Evolutionary conservation across 1,140 invertebrate species (phyloP).

Genomic region (Leptopilina boulardi): DNA sequence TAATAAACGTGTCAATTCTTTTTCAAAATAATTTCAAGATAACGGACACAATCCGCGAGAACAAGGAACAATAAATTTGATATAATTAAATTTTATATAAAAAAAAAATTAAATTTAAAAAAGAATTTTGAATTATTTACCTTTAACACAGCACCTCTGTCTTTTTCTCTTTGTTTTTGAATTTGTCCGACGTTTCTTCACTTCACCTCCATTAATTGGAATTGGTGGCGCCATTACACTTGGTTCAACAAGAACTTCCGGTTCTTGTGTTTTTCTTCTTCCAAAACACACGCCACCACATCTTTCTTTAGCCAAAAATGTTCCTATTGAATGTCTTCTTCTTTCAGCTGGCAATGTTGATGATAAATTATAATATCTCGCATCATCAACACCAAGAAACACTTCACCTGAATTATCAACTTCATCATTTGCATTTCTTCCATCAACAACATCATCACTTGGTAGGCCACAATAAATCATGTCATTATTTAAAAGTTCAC

Average conservation of each 20-base stretch:
- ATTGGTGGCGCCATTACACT: constrained; percentile 61
- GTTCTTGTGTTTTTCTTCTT: constrained; percentile 43
- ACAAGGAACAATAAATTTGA: not conserved
- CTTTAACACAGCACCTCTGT: constrained; percentile 54
- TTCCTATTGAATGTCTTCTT: constrained; percentile 78
- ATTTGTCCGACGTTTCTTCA: constrained; percentile 36
- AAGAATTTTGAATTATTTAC: constrained; percentile 33
- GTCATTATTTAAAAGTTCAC: constrained; percentile 71
- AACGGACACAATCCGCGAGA: not conserved
- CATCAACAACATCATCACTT: constrained; percentile 51
- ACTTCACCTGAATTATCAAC: constrained; percentile 69
- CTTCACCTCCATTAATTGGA: constrained; percentile 57
- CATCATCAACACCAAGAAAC: constrained; percentile 70
- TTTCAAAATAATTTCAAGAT: constrained; percentile 5
- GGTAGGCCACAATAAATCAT: constrained; percentile 71
- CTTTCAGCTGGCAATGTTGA: constrained; percentile 62
- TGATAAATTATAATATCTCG: constrained; percentile 76
- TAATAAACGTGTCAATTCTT: constrained; percentile 7
- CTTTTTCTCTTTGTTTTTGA: constrained; percentile 54
- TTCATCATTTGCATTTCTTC: constrained; percentile 57
- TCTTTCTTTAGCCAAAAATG: constrained; percentile 70
- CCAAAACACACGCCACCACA: constrained; percentile 29
- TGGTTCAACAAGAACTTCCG: constrained; percentile 52
- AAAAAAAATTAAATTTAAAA: constrained; percentile 16
- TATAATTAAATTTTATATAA: not conserved